Evolutionary conservation across 1,140 invertebrate genomes (phyloP).

Genomic region (Ctenoplectra terminalis): DNA sequence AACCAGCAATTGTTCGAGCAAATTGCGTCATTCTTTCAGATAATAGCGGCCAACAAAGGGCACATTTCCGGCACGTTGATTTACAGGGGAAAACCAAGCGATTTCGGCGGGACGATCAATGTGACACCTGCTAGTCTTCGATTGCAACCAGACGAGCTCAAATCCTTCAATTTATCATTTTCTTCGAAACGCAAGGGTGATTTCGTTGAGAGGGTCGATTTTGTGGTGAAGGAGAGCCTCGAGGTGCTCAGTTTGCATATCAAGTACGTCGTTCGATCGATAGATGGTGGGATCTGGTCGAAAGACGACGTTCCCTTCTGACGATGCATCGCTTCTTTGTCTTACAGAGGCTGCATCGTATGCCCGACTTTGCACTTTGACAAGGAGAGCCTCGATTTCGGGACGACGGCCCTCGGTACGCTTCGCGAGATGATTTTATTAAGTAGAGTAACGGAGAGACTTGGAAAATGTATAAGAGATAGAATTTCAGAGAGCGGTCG

Average conservation of each 20-base stretch:
- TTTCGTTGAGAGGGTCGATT: constrained; percentile 76
- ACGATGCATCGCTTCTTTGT: constrained; percentile 13
- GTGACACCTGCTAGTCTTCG: constrained; percentile 58
- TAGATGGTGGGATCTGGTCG: not conserved
- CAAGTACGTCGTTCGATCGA: constrained; percentile 61
- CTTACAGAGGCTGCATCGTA: constrained; percentile 78
- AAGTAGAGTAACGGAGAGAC: too few species aligned
- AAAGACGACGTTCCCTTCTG: not conserved
- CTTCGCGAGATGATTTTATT: not conserved
- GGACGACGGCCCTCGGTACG: constrained; percentile 74
- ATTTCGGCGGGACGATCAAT: constrained; percentile 69
- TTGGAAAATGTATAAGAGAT: too few species aligned
- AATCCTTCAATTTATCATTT: constrained; percentile 72
- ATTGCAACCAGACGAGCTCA: constrained; percentile 63
- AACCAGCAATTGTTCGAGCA: not conserved
- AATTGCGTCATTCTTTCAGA: constrained; percentile 46
- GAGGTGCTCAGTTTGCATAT: constrained; percentile 71
- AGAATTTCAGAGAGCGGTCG: too few species aligned
- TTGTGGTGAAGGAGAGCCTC: constrained; percentile 73
- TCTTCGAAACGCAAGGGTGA: constrained; percentile 71
- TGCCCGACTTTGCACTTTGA: constrained; percentile 80
- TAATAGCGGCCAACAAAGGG: constrained; percentile 71
- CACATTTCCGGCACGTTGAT: constrained; percentile 71
- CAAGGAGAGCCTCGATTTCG: constrained; percentile 75
- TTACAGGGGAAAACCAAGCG: constrained; percentile 51